Percentiles rank a stretch among this genome's conserved stretches.
Conservation (phyloP, 2,113 vertebrate species). For the Pachyramphus minor region DNA sequence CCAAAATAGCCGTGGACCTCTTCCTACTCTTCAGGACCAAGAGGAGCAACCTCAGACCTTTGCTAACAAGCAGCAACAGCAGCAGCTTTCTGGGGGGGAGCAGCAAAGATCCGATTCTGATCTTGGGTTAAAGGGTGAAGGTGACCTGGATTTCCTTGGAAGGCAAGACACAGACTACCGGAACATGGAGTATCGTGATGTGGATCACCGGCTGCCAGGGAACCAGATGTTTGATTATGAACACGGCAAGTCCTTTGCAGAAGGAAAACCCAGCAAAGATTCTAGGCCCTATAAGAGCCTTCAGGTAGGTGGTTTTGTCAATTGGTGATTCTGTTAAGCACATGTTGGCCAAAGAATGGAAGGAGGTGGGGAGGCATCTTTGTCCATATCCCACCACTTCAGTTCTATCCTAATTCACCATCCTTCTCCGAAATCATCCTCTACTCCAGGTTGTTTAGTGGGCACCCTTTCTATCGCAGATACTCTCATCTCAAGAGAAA, state of each 20-base stretch:
- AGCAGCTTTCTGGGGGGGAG: constrained; percentile 71
- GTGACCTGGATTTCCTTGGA: constrained; percentile 79
- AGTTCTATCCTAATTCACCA: not conserved
- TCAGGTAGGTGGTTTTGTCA: constrained; percentile 69
- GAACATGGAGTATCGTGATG: constrained; percentile 93
- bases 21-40: constrained; percentile 69
- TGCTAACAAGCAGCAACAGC: constrained; percentile 60
- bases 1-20: constrained; percentile 66
- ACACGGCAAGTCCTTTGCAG: constrained; percentile 76
- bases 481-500: not conserved
- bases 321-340: not conserved
- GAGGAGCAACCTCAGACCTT: constrained; percentile 67
- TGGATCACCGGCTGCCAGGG: constrained; percentile 88
- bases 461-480: not conserved
- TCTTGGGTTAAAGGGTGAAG: constrained; percentile 72
- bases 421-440: not conserved
- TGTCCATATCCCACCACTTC: not conserved
- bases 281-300: constrained; percentile 70
- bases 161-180: constrained; percentile 79
- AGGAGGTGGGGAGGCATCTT: not conserved
- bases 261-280: constrained; percentile 78
- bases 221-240: constrained; percentile 84
- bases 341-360: not conserved
- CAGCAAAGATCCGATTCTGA: constrained; percentile 66
- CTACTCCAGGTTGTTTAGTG: not conserved